Percentiles rank a stretch among this genome's conserved stretches.
Conservation (phyloP, 2,113 vertebrate genomes). For the Ciconia stormi region DNA sequence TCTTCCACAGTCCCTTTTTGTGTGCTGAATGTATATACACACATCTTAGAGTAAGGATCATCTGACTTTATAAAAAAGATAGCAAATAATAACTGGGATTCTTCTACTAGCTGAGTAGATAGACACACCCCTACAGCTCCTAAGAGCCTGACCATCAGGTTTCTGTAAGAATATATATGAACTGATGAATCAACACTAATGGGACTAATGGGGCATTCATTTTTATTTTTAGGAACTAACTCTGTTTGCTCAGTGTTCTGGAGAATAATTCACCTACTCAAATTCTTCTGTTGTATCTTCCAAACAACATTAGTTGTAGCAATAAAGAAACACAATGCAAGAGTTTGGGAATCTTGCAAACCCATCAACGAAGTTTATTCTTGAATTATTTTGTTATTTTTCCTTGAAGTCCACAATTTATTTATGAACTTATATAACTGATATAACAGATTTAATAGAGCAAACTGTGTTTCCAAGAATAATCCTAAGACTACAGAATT, state of each 20-base stretch:
- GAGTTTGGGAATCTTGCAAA: background rate
- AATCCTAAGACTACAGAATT: background rate
- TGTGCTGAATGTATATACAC: background rate
- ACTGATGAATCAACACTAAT: background rate
- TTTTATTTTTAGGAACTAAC: background rate
- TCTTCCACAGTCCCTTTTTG: background rate
- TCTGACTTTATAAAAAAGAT: background rate
- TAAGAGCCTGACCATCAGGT: background rate
- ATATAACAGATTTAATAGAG: background rate
- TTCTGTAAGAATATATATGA: background rate
- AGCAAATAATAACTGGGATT: background rate
- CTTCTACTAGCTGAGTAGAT: background rate
- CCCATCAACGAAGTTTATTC: background rate
- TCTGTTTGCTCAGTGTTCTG: background rate
- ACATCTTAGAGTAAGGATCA: background rate
- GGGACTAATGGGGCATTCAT: background rate
- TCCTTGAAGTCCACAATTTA: background rate
- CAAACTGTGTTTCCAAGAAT: background rate
- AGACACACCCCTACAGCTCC: background rate
- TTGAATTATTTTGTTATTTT: background rate
- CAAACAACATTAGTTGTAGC: background rate
- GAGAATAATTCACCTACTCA: background rate
- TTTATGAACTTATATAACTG: background rate
- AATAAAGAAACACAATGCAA: background rate
- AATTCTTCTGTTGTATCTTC: background rate